Evolutionary conservation across 2,797 vertebrate genomes (phyloP), one percentile per base, ranked within the genome.

Genomic region (Tapera naevia): DNA sequence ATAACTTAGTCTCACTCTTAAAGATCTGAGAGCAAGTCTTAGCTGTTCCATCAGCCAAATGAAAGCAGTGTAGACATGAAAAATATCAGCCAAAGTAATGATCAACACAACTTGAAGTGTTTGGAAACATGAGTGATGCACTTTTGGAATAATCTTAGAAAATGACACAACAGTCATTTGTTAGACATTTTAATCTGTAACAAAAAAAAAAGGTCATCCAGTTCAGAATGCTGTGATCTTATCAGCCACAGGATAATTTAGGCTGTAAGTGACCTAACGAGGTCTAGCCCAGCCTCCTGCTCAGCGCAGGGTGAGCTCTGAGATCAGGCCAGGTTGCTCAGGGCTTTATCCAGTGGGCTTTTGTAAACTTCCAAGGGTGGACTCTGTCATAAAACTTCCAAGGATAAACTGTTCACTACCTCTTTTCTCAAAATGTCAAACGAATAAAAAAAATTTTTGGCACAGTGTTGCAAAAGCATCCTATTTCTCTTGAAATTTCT

Each of bases 391-490:
- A 73, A 91, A 91, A 50, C 35, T 18, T 37, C 9, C 70, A 81
- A 64, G 58, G 54, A 46, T 43, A 67, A 89, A 51, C 11, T 2
- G 3, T 66, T 86, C 32, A 45, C 21, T 50, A 2, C 0, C 0
- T 67, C 50, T 90, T 90, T 85, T 88, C 54, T 86, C 22, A 21
- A 66, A 66, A 13, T 27, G 19, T 46, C 35, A 62, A 23, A 30
- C 28, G 13, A 70, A 22, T 80, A 2, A 39, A 41, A 53, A 48
- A 46, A 32, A 39, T 3, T 45, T 78, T 84, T 88, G 82, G 17
- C 18, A 57, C 8, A n/a, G 51, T 6, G 2, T 27, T 51, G 11
- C 30, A 74, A 54, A 91, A 27, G 32, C 48, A 28, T 76, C 23
- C 28, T 39, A 2, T 37, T 84, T 93, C 62, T 75, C 4, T 0